Conservation (phyloP, 1,140 invertebrate genomes). For the Nephotettix cincticeps region DNA sequence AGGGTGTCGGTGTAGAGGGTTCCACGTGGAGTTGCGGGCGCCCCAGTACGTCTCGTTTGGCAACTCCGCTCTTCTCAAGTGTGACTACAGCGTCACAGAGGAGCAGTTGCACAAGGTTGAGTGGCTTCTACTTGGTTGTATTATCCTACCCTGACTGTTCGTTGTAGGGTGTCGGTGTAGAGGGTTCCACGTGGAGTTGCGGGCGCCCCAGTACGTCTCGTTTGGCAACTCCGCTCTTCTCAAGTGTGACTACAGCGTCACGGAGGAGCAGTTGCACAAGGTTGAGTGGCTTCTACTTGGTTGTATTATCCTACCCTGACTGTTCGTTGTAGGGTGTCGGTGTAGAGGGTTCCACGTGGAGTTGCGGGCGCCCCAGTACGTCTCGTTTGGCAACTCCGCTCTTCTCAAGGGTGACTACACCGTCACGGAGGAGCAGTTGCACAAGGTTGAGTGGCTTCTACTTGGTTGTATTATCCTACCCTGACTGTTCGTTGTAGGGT, state of each 20-base stretch:
- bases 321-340: constrained; percentile 27
- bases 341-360: constrained; percentile 31
- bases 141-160: too few relatives aligned
- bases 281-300: constrained; percentile 73
- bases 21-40: constrained; percentile 33
- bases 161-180: constrained; percentile 18
- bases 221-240: constrained; percentile 47
- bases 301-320: too few relatives aligned
- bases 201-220: constrained; percentile 50
- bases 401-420: constrained; percentile 51
- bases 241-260: constrained; percentile 51
- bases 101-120: constrained; percentile 56
- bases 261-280: constrained; percentile 49
- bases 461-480: too few relatives aligned
- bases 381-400: constrained; percentile 47
- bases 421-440: constrained; percentile 47
- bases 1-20: constrained; percentile 26
- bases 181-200: constrained; percentile 32
- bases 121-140: too few relatives aligned
- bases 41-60: constrained; percentile 51
- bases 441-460: constrained; percentile 68
- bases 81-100: constrained; percentile 50
- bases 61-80: constrained; percentile 47
- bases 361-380: constrained; percentile 47
- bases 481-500: too few relatives aligned